phyloP scores from a whole-genome alignment of 2,797 vertebrate species.

The Coilia nasus region DNA sequence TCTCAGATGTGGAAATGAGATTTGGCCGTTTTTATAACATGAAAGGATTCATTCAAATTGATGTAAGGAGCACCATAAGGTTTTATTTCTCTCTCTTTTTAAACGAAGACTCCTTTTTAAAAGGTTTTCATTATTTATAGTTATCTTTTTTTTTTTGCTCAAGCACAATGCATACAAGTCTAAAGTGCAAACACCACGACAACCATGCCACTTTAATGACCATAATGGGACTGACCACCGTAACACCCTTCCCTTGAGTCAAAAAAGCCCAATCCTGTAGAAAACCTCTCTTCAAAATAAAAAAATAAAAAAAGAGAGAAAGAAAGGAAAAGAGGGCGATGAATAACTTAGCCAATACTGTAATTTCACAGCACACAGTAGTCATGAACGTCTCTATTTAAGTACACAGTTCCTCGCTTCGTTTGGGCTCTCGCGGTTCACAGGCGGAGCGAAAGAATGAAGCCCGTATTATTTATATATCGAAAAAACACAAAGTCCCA shows the following conservation, averaged over 20 bases:
- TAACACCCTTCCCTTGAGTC: slow-evolving; percentile 23
- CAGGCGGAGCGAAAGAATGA: background rate
- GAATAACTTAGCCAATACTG: slow-evolving; percentile 51
- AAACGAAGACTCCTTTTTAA: slow-evolving; percentile 6
- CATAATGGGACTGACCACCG: slow-evolving; percentile 33
- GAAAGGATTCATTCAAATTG: background rate
- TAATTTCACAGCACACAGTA: slow-evolving; percentile 53
- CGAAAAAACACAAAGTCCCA: background rate
- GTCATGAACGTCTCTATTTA: slow-evolving; percentile 34
- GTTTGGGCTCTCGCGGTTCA: background rate
- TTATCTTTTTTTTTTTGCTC: slow-evolving; percentile 37
- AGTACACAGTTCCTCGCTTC: background rate
- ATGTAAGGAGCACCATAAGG: slow-evolving; percentile 26
- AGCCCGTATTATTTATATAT: background rate
- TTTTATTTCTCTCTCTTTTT: slow-evolving; percentile 22
- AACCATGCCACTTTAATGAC: slow-evolving; percentile 41
- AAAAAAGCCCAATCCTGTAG: slow-evolving; percentile 31
- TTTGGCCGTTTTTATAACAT: background rate
- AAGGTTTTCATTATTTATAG: slow-evolving; percentile 22
- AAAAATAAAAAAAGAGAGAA: slow-evolving; percentile 33
- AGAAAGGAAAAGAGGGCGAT: slow-evolving; percentile 25
- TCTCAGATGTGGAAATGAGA: background rate
- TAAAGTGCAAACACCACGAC: slow-evolving; percentile 56
- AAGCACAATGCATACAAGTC: slow-evolving; percentile 55
- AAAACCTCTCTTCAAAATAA: slow-evolving; percentile 38